Evolutionary conservation across 2,113 vertebrate genomes (phyloP).

Genomic region (Cyrtonyx montezumae): DNA sequence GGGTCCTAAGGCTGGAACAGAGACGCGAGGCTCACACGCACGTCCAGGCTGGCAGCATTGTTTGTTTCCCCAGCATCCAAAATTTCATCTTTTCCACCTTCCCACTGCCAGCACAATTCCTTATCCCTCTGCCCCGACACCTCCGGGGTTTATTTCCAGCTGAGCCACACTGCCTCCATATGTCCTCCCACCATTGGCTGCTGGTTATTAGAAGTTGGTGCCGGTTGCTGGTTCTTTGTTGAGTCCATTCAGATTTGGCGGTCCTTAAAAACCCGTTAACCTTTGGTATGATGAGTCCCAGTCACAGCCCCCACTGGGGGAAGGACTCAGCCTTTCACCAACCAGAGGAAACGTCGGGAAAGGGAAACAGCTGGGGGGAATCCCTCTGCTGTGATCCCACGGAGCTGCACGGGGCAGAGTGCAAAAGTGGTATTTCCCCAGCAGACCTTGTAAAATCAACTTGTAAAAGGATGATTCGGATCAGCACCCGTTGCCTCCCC

Average conservation of each 20-base stretch:
- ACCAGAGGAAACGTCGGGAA: neutral
- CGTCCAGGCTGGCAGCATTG: neutral
- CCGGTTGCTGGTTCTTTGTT: neutral
- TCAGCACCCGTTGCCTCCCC: neutral
- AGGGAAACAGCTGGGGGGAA: neutral
- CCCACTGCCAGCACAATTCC: neutral
- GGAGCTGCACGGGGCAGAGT: rapidly evolving
- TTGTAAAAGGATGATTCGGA: neutral
- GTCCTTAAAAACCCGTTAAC: constrained; percentile 10
- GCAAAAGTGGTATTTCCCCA: neutral
- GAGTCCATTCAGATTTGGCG: neutral
- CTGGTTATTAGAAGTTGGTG: neutral
- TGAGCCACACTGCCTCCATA: constrained; percentile 1
- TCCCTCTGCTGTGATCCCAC: rapidly evolving
- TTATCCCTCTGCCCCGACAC: constrained; percentile 14
- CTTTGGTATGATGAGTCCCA: neutral
- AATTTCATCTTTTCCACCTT: constrained; percentile 61
- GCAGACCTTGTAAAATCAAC: neutral
- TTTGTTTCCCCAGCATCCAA: constrained; percentile 1
- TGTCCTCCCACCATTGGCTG: neutral
- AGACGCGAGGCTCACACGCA: constrained; percentile 19
- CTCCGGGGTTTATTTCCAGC: constrained; percentile 40
- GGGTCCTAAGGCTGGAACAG: neutral
- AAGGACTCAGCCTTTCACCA: neutral
- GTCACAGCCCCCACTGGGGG: neutral